Base-by-base conservation (phyloP, 1,140 invertebrate species). In the Chironomus striatipennis region DNA sequence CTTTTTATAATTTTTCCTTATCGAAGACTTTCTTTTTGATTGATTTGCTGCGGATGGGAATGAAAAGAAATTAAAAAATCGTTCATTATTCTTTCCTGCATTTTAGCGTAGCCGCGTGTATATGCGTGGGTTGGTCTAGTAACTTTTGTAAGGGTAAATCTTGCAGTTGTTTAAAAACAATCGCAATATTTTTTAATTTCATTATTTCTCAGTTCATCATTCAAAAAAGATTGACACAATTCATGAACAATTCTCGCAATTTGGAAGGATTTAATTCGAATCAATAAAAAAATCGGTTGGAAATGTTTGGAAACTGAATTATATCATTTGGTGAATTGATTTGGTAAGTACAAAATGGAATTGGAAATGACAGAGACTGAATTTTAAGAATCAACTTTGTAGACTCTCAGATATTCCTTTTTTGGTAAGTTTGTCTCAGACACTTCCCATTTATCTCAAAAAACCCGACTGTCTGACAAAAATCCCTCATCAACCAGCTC, bases 11-110 rank as follows among this genome's bases (percentile, higher is more conserved):
- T 12, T n/a, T 57, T 57, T n/a, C n/a, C 65, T 70, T 70, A 70
- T 70, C 65, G 20, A 70, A 70, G 7, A 7, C 15, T 70, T 70
- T 70, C 65, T 70, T 5, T 70, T 70, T 70, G 65, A 70, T 70
- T 70, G 65, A 70, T 70, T 70, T 70, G 65, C n/a, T 70, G 4
- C 18, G 6, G 6, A 20, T 18, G 65, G 17, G 65, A 70, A 70
- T 17, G n/a, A 67, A 67, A 67, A 67, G 43, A 47, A 57, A 57
- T 57, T 57, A 57, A 70, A 70, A 70, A 70, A 70, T 70, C 65
- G 18, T 70, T 70, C 65, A 70, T 67, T 67, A 67, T 67, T 20
- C 7, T 17, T 67, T 67, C 64, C 2, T 5, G 64, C 64, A 67
- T 47, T 10, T 47, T 10, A 5, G 24, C 24, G 24, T 34, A 34